phyloP scores from a whole-genome alignment of 2,113 vertebrate species.

The Chitala chitala region DNA sequence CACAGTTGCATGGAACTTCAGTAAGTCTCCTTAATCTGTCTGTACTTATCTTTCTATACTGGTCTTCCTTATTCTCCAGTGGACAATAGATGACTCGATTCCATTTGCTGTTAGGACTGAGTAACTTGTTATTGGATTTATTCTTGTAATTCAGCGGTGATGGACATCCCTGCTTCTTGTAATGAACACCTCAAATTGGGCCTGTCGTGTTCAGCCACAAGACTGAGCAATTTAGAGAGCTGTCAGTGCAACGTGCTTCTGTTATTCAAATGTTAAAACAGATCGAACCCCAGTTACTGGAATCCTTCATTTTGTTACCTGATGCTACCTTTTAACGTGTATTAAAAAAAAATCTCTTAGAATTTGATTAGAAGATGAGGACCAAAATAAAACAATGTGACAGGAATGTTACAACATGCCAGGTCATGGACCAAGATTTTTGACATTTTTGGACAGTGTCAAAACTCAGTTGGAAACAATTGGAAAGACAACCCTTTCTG shows the following conservation, averaged over 20 bases:
- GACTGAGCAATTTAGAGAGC: neutral
- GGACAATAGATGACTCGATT: too few relatives aligned
- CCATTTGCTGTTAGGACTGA: too few relatives aligned
- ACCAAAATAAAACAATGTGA: neutral
- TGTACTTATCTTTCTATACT: too few relatives aligned
- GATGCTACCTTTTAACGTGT: neutral
- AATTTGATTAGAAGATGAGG: neutral
- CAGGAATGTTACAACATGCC: neutral
- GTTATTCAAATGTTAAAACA: neutral
- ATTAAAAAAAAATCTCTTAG: neutral
- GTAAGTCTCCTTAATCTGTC: too few relatives aligned
- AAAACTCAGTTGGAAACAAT: neutral
- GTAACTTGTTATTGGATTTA: too few relatives aligned
- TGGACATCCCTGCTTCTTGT: neutral
- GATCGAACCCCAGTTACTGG: neutral
- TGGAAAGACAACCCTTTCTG: neutral
- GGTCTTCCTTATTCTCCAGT: neutral
- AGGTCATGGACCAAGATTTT: neutral
- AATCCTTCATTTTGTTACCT: neutral
- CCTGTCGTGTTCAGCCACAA: neutral
- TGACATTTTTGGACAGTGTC: neutral
- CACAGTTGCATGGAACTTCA: too few relatives aligned
- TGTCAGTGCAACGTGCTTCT: neutral
- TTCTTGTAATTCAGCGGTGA: too few relatives aligned
- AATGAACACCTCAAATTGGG: neutral